Base-by-base conservation (phyloP, 2,888 invertebrate genomes). In the Lithosia quadra region DNA sequence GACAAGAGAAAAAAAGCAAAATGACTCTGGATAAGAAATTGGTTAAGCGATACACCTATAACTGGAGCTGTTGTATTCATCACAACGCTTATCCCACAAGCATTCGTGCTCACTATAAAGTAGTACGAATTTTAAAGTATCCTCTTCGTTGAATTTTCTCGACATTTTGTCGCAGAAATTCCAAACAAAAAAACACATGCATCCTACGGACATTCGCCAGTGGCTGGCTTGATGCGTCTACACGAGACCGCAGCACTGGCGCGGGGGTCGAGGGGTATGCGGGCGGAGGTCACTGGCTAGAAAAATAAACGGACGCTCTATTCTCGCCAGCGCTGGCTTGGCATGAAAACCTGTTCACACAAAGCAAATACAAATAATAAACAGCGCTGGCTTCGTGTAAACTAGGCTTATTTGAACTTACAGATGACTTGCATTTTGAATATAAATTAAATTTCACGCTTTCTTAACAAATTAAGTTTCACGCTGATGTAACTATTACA, bases 1-100 rank as follows among this genome's bases (percentile, higher is more conserved):
- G n/a, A n/a, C n/a, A n/a, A n/a, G n/a, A n/a, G n/a, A n/a, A n/a
- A n/a, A n/a, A n/a, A n/a, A n/a, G n/a, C n/a, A n/a, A n/a, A n/a
- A n/a, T n/a, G n/a, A n/a, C n/a, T n/a, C n/a, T n/a, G n/a, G n/a
- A n/a, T n/a, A n/a, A n/a, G n/a, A n/a, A n/a, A n/a, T n/a, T n/a
- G n/a, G n/a, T n/a, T n/a, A n/a, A n/a, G n/a, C n/a, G n/a, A n/a
- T n/a, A n/a, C n/a, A n/a, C n/a, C n/a, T n/a, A n/a, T n/a, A n/a
- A n/a, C n/a, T n/a, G n/a, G n/a, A n/a, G n/a, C n/a, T n/a, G n/a
- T 39, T 76, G 68, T 77, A 79, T 61, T 68, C 73, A 71, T 69
- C 72, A 10, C 69, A 76, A 66, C 73, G 73, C 66, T 72, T 77
- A 73, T 76, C 75, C 78, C 76, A 78, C 75, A 76, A 76, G 73